Conservation (phyloP, 2,888 invertebrate genomes). For the Glaucopsyche alexis region DNA sequence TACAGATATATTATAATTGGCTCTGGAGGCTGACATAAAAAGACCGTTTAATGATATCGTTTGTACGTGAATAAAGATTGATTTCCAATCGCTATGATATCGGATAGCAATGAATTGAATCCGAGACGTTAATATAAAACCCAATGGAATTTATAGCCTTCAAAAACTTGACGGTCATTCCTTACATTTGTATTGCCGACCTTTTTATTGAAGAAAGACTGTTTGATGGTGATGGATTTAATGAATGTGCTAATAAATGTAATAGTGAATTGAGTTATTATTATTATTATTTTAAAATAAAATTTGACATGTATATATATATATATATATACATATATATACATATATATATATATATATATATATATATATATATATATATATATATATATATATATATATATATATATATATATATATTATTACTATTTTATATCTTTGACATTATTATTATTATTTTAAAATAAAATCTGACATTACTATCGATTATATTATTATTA, state of each 20-base stretch:
- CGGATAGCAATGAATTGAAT: constrained; percentile 8
- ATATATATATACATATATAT: too few relatives aligned
- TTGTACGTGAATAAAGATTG: constrained; percentile 25
- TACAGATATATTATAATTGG: not conserved
- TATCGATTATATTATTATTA: too few relatives aligned
- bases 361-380: too few relatives aligned
- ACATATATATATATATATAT: too few relatives aligned
- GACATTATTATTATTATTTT: too few relatives aligned
- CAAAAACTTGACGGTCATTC: constrained; percentile 1
- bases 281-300: too few relatives aligned
- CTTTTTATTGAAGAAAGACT: not conserved
- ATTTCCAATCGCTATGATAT: not conserved
- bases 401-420: too few relatives aligned
- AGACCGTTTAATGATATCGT: constrained; percentile 9
- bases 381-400: too few relatives aligned
- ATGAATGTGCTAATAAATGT: not conserved
- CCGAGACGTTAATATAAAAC: constrained; percentile 11
- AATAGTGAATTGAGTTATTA: too few relatives aligned
- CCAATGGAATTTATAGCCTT: not conserved
- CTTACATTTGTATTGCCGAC: not conserved
- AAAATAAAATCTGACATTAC: too few relatives aligned
- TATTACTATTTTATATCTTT: too few relatives aligned
- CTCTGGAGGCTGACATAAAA: not conserved
- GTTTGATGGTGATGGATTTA: not conserved
- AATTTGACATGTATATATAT: too few relatives aligned